Base-by-base conservation (phyloP, 2,888 invertebrate genomes). In the Rhynchonema sp. region DNA sequence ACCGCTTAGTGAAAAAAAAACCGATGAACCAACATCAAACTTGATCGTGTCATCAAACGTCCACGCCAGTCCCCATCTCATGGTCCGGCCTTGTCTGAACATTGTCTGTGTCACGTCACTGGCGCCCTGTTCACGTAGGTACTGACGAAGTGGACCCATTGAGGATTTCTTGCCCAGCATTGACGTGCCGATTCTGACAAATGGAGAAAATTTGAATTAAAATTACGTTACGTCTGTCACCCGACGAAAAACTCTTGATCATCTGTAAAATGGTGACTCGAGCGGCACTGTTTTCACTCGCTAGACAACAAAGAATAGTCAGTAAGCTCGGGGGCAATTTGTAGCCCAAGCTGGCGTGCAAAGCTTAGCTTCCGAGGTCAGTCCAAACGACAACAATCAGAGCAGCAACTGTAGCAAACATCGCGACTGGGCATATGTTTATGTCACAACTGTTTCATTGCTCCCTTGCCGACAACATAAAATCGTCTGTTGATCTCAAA, bases 31-130 rank as follows among this genome's bases (percentile, higher is more conserved):
- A 6, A 75, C 74, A 3, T 74, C 72, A 63, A 75, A 73, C 27
- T 61, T 61, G 17, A 75, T 64, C 30, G 61, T 60, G 2, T 65
- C 59, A 62, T 72, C 69, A 68, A 74, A 77, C 2, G 87, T 85
- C 96, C 96, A 98, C 1, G 89, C 91, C 38, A 96, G 73, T 22
- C 89, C 91, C 96, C 96, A 98, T 65, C 96, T 80, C 64, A 87
- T 89, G 1, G 91, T 92, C 66, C 85, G 81, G 0, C 96, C 98
- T 77, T 96, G 94, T 70, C 84, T 84, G 74, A 91, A 89, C 13
- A 29, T 46, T 2, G 62, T 61, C 46, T 54, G 30, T 1, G 56
- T 38, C 27, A 52, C 3, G n/a, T 13, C 49, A 25, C 25, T 2
- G 27, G 27, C 58, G n/a, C 56, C 52, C 61, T 59, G n/a, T 6